Conservation (phyloP, 2,888 invertebrate genomes). For the Chrysina gloriosa region DNA sequence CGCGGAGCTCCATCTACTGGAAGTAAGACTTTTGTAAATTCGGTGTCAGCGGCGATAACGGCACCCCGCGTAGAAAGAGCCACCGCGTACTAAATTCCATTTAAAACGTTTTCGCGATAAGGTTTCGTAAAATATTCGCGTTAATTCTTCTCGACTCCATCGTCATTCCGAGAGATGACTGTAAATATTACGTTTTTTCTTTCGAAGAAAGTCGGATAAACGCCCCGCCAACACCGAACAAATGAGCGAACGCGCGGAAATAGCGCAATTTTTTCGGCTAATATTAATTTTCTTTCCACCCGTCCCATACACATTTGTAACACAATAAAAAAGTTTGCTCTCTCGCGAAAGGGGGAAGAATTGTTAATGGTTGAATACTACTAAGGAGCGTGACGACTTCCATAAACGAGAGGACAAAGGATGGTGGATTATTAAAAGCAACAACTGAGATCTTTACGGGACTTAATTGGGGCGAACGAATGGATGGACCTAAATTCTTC, state of each 20-base stretch:
- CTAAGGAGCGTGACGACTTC: no score
- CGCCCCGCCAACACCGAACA: slow-evolving; percentile 38
- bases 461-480: no score
- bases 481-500: no score
- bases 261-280: slow-evolving; percentile 49
- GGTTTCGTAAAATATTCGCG: slow-evolving; percentile 62
- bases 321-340: no score
- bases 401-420: no score
- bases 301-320: background rate
- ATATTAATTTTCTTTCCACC: slow-evolving; percentile 48
- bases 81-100: slow-evolving; percentile 61
- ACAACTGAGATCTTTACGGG: no score
- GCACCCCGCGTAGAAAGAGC: slow-evolving; percentile 53
- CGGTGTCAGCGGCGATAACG: slow-evolving; percentile 59
- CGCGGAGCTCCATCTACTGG: slow-evolving; percentile 58
- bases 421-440: no score
- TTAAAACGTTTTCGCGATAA: slow-evolving; percentile 63
- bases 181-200: background rate
- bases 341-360: no score
- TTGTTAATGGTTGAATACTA: no score
- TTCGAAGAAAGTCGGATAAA: slow-evolving; percentile 10
- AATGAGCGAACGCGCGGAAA: slow-evolving; percentile 48
- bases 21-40: slow-evolving; percentile 59
- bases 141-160: slow-evolving; percentile 56
- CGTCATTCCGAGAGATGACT: background rate